Conservation (phyloP, 2,797 vertebrate genomes). For the Phoxinus dragarum region DNA sequence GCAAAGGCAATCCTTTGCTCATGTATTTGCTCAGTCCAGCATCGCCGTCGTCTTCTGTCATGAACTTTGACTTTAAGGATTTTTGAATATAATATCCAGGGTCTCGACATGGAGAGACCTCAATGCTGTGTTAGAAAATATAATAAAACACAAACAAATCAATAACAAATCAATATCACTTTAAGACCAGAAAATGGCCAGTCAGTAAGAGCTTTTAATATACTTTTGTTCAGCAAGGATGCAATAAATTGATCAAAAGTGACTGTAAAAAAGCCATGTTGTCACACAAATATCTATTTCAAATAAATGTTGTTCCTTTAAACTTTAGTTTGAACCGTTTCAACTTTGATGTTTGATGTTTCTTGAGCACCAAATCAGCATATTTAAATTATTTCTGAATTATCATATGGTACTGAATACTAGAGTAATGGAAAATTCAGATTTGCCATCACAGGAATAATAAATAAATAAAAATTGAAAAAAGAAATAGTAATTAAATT, state of each 20-base stretch:
- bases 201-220: not conserved
- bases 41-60: constrained; percentile 66
- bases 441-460: not conserved
- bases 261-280: not conserved
- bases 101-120: constrained; percentile 87
- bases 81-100: constrained; percentile 87
- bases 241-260: not conserved
- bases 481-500: not conserved
- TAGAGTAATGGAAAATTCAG: too few relatives aligned
- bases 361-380: not conserved
- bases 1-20: constrained; percentile 85
- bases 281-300: not conserved
- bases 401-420: not conserved
- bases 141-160: not conserved
- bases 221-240: not conserved
- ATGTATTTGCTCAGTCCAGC: constrained; percentile 83
- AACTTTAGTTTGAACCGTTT: not conserved
- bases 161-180: constrained; percentile 1
- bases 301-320: not conserved
- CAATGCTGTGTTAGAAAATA: constrained; percentile 77
- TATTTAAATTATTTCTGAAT: constrained; percentile 3
- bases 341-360: too few relatives aligned
- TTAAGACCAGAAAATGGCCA: not conserved
- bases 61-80: constrained; percentile 75
- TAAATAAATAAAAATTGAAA: not conserved